Conservation (phyloP, 2,888 invertebrate species). For the Aquatica leii region DNA sequence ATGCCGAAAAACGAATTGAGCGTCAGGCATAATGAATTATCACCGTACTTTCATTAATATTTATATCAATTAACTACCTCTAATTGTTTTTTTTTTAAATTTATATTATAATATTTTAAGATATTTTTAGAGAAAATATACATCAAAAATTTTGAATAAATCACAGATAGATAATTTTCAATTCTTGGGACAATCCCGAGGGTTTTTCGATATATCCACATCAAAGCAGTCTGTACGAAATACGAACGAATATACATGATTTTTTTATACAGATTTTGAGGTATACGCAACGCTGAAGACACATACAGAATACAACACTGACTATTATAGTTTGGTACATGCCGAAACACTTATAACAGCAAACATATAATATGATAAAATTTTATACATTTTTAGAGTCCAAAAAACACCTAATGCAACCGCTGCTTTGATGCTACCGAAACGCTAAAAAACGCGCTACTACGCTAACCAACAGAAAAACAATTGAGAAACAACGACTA, state of each 20-base stretch:
- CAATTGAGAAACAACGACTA: slow-evolving; percentile 49
- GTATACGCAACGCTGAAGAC: slow-evolving; percentile 66
- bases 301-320: slow-evolving; percentile 61
- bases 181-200: slow-evolving; percentile 53
- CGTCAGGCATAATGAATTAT: slow-evolving; percentile 28
- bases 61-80: slow-evolving; percentile 59
- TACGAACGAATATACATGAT: slow-evolving; percentile 49
- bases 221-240: slow-evolving; percentile 59
- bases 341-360: slow-evolving; percentile 50
- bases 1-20: slow-evolving; percentile 28
- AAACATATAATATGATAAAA: slow-evolving; percentile 48
- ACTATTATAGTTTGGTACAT: slow-evolving; percentile 50
- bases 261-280: slow-evolving; percentile 58
- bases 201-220: slow-evolving; percentile 53
- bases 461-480: slow-evolving; percentile 47
- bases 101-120: slow-evolving; percentile 62
- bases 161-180: slow-evolving; percentile 67
- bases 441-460: slow-evolving; percentile 46
- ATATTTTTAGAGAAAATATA: slow-evolving; percentile 68
- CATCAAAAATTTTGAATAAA: slow-evolving; percentile 68
- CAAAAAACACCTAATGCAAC: slow-evolving; percentile 52
- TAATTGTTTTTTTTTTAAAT: slow-evolving; percentile 58
- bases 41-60: slow-evolving; percentile 42
- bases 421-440: slow-evolving; percentile 50
- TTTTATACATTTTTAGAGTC: slow-evolving; percentile 48